Conservation (phyloP, 2,113 vertebrate species). For the Rafetus swinhoei region DNA sequence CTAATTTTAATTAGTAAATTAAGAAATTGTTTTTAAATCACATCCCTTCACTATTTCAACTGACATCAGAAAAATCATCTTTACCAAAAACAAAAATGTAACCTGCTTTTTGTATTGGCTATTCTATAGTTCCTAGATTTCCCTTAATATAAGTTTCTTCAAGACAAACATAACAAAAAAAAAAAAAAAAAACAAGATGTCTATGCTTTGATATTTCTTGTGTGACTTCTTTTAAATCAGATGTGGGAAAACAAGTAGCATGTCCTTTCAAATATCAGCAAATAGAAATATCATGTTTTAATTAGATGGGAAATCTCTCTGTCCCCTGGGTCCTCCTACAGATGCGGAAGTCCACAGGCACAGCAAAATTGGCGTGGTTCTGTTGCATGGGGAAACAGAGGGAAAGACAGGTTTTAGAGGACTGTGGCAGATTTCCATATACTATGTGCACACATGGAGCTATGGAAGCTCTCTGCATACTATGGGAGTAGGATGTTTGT, state of each 20-base stretch:
- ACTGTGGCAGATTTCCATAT: neutral
- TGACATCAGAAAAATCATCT: neutral
- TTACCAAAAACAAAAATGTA: neutral
- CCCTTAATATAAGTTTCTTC: neutral
- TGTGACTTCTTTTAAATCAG: neutral
- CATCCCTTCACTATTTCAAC: neutral
- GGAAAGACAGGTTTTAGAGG: neutral
- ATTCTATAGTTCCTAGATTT: too few species aligned
- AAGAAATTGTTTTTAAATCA: neutral
- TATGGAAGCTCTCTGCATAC: neutral
- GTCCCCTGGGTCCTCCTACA: rapidly evolving
- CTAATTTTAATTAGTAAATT: conserved; percentile 16
- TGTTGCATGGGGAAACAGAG: neutral
- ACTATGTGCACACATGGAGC: neutral
- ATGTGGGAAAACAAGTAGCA: neutral
- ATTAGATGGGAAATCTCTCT: neutral
- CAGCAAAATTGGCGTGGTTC: neutral
- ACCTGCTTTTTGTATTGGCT: neutral
- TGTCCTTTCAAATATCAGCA: neutral
- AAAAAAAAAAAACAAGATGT: neutral
- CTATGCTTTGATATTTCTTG: neutral
- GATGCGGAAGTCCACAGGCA: neutral
- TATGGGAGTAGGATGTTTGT: neutral
- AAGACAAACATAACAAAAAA: neutral
- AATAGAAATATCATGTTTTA: neutral